phyloP scores from a whole-genome alignment of 2,888 invertebrate genomes.

The Cantharis nigra region DNA sequence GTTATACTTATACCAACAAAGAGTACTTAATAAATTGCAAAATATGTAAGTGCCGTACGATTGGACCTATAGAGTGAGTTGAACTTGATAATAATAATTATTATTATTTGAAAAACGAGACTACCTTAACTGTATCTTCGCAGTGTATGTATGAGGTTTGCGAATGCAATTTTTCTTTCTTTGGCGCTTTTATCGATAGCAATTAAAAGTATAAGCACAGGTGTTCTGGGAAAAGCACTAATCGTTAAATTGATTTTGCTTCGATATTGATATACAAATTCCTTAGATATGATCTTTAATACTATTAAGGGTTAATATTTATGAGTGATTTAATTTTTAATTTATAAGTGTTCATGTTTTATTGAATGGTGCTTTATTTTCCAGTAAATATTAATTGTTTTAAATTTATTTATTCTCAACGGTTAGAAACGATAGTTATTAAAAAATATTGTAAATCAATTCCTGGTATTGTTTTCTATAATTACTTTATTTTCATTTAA shows the following conservation, averaged over 20 bases:
- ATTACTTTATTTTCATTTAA: background rate
- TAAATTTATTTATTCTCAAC: background rate
- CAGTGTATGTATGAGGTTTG: constrained; percentile 3
- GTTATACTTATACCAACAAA: constrained; percentile 30
- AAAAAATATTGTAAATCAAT: background rate
- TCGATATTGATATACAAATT: constrained; percentile 49
- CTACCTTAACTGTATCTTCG: constrained; percentile 20
- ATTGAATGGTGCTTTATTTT: background rate
- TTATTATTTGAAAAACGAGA: constrained; percentile 18
- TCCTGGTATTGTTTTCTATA: background rate
- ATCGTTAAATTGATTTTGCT: constrained; percentile 52
- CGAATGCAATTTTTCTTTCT: constrained; percentile 10
- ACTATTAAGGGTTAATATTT: constrained; percentile 49
- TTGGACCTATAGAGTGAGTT: background rate
- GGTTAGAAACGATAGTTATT: background rate
- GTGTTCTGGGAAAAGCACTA: constrained; percentile 47
- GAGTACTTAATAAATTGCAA: constrained; percentile 29
- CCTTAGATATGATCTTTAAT: constrained; percentile 50
- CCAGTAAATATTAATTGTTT: background rate
- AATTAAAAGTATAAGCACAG: constrained; percentile 52
- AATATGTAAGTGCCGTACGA: background rate
- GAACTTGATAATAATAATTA: constrained; percentile 30
- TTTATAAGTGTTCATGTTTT: constrained; percentile 38
- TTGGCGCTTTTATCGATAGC: constrained; percentile 31
- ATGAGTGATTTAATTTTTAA: constrained; percentile 52